Conservation (phyloP, 2,888 invertebrate genomes). For the Euphydryas editha region DNA sequence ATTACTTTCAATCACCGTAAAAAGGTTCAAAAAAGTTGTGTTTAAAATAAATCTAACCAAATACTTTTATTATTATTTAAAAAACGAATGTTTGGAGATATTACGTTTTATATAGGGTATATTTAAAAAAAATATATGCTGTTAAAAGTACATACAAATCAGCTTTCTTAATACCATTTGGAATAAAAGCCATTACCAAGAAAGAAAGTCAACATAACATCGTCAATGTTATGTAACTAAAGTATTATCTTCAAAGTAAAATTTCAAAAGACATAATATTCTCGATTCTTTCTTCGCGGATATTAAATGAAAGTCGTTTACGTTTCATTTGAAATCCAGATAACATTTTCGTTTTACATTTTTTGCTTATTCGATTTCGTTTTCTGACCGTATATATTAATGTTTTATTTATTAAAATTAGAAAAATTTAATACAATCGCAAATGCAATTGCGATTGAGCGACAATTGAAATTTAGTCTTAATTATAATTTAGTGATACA, state of each 20-base stretch:
- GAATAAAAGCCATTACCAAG: constrained; percentile 29
- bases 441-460: too few relatives aligned
- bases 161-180: constrained; percentile 10
- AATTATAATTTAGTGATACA: too few relatives aligned
- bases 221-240: constrained; percentile 39
- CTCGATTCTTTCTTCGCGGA: constrained; percentile 43
- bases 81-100: not conserved
- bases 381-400: too few relatives aligned
- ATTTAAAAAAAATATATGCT: not conserved
- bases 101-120: not conserved
- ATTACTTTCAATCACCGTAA: too few relatives aligned
- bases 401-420: too few relatives aligned
- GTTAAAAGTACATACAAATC: constrained; percentile 7
- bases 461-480: too few relatives aligned
- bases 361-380: not conserved
- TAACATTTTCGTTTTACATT: constrained; percentile 9
- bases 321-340: constrained; percentile 35
- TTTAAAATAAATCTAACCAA: too few relatives aligned
- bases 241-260: constrained; percentile 39
- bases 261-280: constrained; percentile 44
- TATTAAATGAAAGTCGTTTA: constrained; percentile 46
- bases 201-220: constrained; percentile 32
- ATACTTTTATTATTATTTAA: too few relatives aligned
- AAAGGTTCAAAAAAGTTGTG: too few relatives aligned
- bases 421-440: too few relatives aligned